Evolutionary conservation across 2,888 invertebrate genomes (phyloP), one percentile per base, ranked within the genome.

Genomic region (Drosophila lutescens): DNA sequence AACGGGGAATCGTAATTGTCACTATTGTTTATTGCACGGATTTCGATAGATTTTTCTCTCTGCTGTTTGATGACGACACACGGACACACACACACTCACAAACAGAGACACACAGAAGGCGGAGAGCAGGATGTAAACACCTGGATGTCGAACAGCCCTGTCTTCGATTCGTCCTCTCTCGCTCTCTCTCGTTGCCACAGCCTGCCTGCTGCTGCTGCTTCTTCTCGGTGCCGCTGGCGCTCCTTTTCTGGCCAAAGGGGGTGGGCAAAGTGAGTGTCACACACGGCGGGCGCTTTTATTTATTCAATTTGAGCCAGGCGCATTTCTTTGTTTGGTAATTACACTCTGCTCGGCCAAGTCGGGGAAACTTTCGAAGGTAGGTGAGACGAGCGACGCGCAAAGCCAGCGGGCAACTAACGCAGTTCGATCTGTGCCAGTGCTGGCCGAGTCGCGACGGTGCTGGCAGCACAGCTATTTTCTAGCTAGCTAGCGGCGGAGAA

Each of bases 271-370:
- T 65, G 65, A 65, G 38, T 66, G 53, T 53, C 65, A 65, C 66
- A 65, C 66, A 65, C 66, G 17, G 44, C 15, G 17, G 30, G 10
- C 36, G 49, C 69, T 68, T 57, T 59, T 58, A 53, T 70, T 69
- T 59, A 59, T 69, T 69, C 53, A 66, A 65, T 70, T 69, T 53
- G 30, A 20, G 51, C 58, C 23, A 47, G 36, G 51, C 70, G 51
- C 70, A 69, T 70, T 56, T 56, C 67, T 68, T 68, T 57, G 56
- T 68, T 68, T 53, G 67, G 23, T 53, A 65, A 66, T 65, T 66
- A 66, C 46, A 66, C 49, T 40, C 32, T 8, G 34, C 32, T 34
- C 49, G 32, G 12, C 17, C n/a, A 32, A 49, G 32, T 49, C 17
- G 4, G 13, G 32, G 13, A 49, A 49, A 17, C 32, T 30, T 30